Evolutionary conservation across 2,113 vertebrate species (phyloP), one percentile per base, ranked within the genome.

Genomic region (Grammomys surdaster): DNA sequence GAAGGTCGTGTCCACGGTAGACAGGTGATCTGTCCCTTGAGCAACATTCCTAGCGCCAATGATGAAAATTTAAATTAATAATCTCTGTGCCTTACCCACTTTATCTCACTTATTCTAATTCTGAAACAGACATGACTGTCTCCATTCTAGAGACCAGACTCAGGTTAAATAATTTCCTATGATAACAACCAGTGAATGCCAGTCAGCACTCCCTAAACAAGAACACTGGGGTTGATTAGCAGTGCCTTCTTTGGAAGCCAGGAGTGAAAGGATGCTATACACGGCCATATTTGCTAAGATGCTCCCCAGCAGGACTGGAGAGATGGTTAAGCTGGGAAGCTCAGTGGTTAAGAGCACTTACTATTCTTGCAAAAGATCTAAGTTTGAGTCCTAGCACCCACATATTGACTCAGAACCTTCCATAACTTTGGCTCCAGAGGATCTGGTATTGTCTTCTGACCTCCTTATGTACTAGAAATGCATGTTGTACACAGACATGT

Each of bases 71-170:
- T 72, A 75, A 89, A 72, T 72, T 43, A 65, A 20, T 26, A 81
- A 40, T 69, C 72, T 76, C 90, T 81, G 69, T 54, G 58, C 46
- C 80, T 70, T 89, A 72, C 36, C 78, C 4, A 80, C 31, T 63
- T 88, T 48, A 80, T 88, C 43, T 85, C 80, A 58, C 22, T 76
- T 90, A 54, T 82, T 58, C 58, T 60, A 91, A 78, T 48, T 54
- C n/a, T 40, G 13, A 97, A 76, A 36, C n/a, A 67, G 76, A 85
- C 77, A 78, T n/a, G 22, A 40, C 63, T 75, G 89, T 16, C 65
- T 94, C 36, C 76, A n/a, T 56, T 89, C 70, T 93, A 72, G 43
- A 94, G 31, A 84, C 40, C 56, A 90, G 65, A 43, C 48, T 91
- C 54, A 26, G 8, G 20, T 43, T 80, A 65, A 94, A 72, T 76